phyloP scores from a whole-genome alignment of 1,140 invertebrate genomes.

The Eufriesea mexicana region DNA sequence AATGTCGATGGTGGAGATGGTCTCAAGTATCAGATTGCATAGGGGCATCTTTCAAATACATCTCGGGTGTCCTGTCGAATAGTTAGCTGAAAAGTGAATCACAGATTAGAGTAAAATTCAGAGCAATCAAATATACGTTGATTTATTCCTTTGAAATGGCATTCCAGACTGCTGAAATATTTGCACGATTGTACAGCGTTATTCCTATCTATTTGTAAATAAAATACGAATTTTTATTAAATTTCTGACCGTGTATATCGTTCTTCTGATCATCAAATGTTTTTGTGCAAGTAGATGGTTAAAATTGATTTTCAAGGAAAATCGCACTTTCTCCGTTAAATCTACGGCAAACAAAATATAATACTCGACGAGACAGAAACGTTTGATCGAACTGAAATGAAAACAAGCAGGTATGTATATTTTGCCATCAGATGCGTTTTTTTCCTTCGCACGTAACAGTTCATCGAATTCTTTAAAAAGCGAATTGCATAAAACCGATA shows the following conservation, averaged over 20 bases:
- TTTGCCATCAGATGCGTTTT: neutral
- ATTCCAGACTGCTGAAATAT: conserved; percentile 7
- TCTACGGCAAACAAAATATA: conserved; percentile 8
- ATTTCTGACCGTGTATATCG: neutral
- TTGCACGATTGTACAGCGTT: conserved; percentile 38
- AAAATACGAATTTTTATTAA: conserved; percentile 59
- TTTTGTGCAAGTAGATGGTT: neutral
- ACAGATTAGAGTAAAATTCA: neutral
- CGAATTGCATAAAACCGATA: neutral
- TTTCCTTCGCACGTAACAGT: neutral
- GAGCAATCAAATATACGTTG: neutral
- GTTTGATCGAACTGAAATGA: neutral
- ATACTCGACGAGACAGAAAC: conserved; percentile 5
- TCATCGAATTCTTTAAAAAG: neutral
- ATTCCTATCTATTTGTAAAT: conserved; percentile 60
- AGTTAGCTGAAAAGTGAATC: neutral
- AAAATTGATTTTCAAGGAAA: neutral
- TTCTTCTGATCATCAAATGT: neutral
- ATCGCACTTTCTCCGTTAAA: neutral
- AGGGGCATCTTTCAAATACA: neutral
- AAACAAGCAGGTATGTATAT: conserved; percentile 16
- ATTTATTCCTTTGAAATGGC: conserved; percentile 9
- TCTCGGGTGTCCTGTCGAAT: neutral
- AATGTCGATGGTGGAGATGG: neutral
- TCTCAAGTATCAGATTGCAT: neutral